phyloP scores from a whole-genome alignment of 2,888 invertebrate genomes.

The Campopleginae sp. region DNA sequence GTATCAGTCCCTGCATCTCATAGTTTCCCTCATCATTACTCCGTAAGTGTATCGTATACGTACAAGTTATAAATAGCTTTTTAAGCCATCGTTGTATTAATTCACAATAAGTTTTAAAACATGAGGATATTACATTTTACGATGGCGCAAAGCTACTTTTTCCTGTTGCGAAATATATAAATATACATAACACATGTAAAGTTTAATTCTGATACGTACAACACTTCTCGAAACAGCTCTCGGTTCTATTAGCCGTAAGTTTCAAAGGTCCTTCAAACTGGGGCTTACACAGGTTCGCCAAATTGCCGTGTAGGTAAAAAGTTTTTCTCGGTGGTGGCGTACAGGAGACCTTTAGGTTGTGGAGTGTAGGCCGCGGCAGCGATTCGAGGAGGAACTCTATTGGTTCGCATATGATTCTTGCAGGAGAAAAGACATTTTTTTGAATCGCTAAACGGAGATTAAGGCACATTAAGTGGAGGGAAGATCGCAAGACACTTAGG shows the following conservation, averaged over 20 bases:
- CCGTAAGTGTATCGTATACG: neutral
- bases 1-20: constrained; percentile 8
- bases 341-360: constrained; percentile 11
- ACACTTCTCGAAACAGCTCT: constrained; percentile 63
- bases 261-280: constrained; percentile 79
- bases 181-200: constrained; percentile 6
- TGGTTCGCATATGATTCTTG: constrained; percentile 1
- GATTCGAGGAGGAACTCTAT: constrained; percentile 27
- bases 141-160: constrained; percentile 28
- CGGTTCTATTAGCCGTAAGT: constrained; percentile 72
- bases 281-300: constrained; percentile 77
- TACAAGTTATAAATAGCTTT: constrained; percentile 55
- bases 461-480: too few species aligned
- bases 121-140: constrained; percentile 77
- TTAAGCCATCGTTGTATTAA: constrained; percentile 68
- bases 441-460: too few species aligned
- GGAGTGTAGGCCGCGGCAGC: neutral
- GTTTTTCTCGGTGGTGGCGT: constrained; percentile 67
- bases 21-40: neutral
- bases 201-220: constrained; percentile 46
- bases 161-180: constrained; percentile 28
- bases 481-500: too few species aligned
- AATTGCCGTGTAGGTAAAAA: constrained; percentile 79
- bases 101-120: constrained; percentile 77
- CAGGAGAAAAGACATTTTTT: too few species aligned